Evolutionary conservation across 2,888 invertebrate species (phyloP).

Genomic region (Calephelis perditalis): DNA sequence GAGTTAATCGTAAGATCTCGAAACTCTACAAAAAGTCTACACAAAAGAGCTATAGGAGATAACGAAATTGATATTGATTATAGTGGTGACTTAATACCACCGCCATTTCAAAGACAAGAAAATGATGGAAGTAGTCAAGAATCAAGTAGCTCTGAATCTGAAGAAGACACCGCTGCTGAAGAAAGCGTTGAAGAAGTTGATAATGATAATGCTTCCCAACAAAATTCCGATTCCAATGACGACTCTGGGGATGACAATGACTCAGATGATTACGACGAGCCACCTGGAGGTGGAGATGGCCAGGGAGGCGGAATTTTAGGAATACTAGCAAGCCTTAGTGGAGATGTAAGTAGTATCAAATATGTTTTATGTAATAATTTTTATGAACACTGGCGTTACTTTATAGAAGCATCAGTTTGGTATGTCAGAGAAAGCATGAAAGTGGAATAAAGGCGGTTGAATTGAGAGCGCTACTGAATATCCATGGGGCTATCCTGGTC

Average conservation of each 20-base stretch:
- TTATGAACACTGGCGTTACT: too few species aligned
- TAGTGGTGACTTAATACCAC: slow-evolving; percentile 38
- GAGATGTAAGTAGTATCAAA: slow-evolving; percentile 49
- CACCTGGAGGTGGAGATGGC: slow-evolving; percentile 59
- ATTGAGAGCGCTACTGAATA: too few species aligned
- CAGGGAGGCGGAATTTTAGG: slow-evolving; percentile 69
- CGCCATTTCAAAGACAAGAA: slow-evolving; percentile 47
- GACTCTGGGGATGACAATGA: slow-evolving; percentile 37
- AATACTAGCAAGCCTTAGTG: slow-evolving; percentile 62
- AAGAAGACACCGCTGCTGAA: slow-evolving; percentile 40
- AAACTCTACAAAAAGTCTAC: slow-evolving; percentile 22
- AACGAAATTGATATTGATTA: slow-evolving; percentile 51
- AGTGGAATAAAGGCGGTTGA: too few species aligned
- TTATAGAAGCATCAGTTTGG: too few species aligned
- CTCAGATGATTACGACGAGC: slow-evolving; percentile 59
- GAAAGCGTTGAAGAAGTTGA: slow-evolving; percentile 38
- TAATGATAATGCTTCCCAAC: slow-evolving; percentile 37
- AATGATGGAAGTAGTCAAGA: slow-evolving; percentile 29
- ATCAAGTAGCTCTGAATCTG: slow-evolving; percentile 31
- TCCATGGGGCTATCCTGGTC: too few species aligned
- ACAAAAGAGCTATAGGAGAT: slow-evolving; percentile 40
- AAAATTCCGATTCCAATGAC: slow-evolving; percentile 41
- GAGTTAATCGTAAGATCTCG: too few species aligned
- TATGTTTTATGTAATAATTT: neutral
- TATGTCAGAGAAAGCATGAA: too few species aligned